These are phyloP conservation scores for Rhombomys opimus DNA, from an alignment of 2,113 vertebrate genomes.

Conservation along the genomic window DNA sequence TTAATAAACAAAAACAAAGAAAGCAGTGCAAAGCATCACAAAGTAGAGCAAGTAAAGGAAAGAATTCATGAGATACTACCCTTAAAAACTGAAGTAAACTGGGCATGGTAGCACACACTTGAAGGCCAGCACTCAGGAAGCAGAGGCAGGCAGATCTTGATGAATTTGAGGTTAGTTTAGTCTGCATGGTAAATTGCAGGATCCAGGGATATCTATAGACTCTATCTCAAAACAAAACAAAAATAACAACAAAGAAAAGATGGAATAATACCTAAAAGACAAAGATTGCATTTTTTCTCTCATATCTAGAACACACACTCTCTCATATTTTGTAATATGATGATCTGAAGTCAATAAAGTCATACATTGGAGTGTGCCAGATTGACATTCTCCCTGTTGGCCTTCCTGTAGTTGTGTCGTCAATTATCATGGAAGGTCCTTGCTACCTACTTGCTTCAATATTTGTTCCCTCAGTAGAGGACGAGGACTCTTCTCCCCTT, in stretches of 20 bases:
- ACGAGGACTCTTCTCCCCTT: background rate
- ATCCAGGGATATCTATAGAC: background rate
- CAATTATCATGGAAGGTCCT: background rate
- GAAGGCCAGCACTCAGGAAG: background rate
- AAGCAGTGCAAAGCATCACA: background rate
- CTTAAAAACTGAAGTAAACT: background rate
- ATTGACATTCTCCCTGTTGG: background rate
- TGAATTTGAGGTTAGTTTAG: background rate
- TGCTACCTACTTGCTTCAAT: slow-evolving; percentile 3
- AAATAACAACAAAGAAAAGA: background rate
- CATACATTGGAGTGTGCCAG: background rate
- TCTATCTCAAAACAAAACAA: background rate
- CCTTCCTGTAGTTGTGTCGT: background rate
- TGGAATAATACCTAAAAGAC: background rate
- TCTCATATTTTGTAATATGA: background rate
- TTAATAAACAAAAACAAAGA: background rate
- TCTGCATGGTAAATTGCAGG: background rate
- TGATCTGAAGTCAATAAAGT: background rate
- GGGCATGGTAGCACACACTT: background rate
- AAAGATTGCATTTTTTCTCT: background rate
- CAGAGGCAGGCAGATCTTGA: background rate
- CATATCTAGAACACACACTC: background rate
- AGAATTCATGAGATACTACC: background rate
- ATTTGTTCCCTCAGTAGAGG: background rate
- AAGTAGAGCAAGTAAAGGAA: background rate